These are phyloP conservation scores for Ganaspis sp. DNA, from an alignment of 1,140 invertebrate genomes.

Conservation along the genomic window DNA sequence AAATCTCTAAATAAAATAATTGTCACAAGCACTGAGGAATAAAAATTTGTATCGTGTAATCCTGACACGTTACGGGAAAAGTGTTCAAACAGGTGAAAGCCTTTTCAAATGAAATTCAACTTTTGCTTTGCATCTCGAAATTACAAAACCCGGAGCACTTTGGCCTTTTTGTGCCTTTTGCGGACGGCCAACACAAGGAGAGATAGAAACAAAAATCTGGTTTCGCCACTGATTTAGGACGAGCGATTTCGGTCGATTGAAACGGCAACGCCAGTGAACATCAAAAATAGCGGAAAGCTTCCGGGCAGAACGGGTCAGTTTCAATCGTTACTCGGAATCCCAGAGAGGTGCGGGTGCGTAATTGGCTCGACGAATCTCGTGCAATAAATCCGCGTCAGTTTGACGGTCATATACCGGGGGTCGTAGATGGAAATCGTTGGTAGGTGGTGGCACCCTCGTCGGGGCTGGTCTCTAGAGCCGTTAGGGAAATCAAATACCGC, in stretches of 20 bases:
- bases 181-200: not conserved
- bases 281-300: conserved; percentile 27
- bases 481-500: conserved; percentile 58
- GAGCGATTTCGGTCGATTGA: conserved; percentile 25
- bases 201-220: conserved; percentile 19
- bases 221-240: conserved; percentile 3
- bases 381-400: conserved; percentile 53
- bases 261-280: conserved; percentile 15
- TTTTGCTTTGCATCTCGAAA: not conserved
- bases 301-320: conserved; percentile 20
- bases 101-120: not conserved
- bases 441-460: conserved; percentile 46
- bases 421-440: conserved; percentile 51
- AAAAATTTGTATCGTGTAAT: no score
- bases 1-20: no score
- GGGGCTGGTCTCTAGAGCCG: conserved; percentile 45
- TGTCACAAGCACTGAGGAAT: no score
- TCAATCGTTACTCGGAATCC: conserved; percentile 18
- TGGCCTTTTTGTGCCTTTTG: not conserved
- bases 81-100: no score
- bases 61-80: no score
- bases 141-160: not conserved
- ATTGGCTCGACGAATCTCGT: conserved; percentile 54
- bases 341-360: conserved; percentile 46
- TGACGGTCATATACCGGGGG: conserved; percentile 41